Evolutionary conservation across 2,113 vertebrate species (phyloP), one percentile per base, ranked within the genome.

Genomic region (Hyla sarda): DNA sequence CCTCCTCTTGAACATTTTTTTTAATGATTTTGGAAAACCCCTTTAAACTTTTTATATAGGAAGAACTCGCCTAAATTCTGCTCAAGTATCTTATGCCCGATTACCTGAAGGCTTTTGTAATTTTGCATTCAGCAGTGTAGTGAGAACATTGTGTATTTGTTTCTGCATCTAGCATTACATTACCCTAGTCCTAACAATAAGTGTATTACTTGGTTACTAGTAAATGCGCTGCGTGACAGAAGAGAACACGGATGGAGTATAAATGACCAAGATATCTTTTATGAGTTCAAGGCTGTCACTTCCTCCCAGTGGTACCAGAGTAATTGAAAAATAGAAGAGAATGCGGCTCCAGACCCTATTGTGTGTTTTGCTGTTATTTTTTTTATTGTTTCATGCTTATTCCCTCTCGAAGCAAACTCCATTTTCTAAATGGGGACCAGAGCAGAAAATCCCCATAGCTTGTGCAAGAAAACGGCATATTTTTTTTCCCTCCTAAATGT

Each of bases 261-360:
- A 74, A 47, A 74, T 74, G 72, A 37, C 72, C 41, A n/a, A 74
- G 37, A 74, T 48, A 21, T 74, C 41, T 81, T 81, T 80, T 69
- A n/a, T 41, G 56, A 48, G 60, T 82, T 82, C 60, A 69, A 71
- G 47, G 47, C 81, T 50, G 30, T 32, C 14, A 34, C 62, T 82
- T 82, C 81, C 65, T 71, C 25, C 25, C 19, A 45, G 50, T 72
- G 48, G 47, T 54, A 54, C 19, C 50, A 30, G 56, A 76, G 60
- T 54, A 28, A 69, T 52, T 82, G 81, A 52, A 54, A 54, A 82
- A 54, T 48, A 14, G 30, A 54, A 9, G 69, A 4, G 48, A 69
- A 69, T 69, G 13, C 62, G 47, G 62, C 12, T 30, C 47, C 30
- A 21, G 82, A 71, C 82, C 21, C 13, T n/a, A 50, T 73, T 71